Evolutionary conservation across 2,888 invertebrate species (phyloP).

Genomic region (Yponomeuta sedellus): DNA sequence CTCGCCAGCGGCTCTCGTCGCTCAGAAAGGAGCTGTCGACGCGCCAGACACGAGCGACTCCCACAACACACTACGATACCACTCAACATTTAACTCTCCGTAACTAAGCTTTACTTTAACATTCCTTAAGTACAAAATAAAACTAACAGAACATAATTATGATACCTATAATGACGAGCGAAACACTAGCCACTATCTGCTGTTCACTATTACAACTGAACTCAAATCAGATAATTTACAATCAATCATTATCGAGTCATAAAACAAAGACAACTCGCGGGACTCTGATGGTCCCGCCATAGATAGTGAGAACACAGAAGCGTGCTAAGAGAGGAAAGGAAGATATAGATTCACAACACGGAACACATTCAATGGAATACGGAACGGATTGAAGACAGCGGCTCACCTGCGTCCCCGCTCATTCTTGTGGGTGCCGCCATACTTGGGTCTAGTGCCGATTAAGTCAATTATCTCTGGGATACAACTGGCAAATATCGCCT

Average conservation of each 20-base stretch:
- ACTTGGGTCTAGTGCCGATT: conserved; percentile 99
- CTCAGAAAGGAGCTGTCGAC: conserved; percentile 51
- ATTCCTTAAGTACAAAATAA: conserved; percentile 55
- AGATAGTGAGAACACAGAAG: conserved; percentile 78
- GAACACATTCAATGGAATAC: conserved; percentile 78
- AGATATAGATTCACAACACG: conserved; percentile 75
- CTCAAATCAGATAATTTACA: conserved; percentile 64
- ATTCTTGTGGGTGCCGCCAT: conserved; percentile 99
- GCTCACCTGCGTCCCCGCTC: conserved; percentile 99
- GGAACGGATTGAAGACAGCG: conserved; percentile 78
- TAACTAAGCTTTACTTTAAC: conserved; percentile 73
- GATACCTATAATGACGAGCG: conserved; percentile 74
- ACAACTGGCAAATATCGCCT: conserved; percentile 99
- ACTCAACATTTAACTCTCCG: conserved; percentile 72
- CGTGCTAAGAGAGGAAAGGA: conserved; percentile 77
- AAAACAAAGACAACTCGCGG: conserved; percentile 71
- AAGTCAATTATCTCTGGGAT: conserved; percentile 99
- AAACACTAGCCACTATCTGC: conserved; percentile 76
- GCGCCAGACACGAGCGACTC: conserved; percentile 58
- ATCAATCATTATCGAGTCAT: conserved; percentile 66
- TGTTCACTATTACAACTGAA: conserved; percentile 70
- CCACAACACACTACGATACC: conserved; percentile 73
- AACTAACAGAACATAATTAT: conserved; percentile 74
- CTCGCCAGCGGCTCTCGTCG: conserved; percentile 11
- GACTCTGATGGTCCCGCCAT: conserved; percentile 68